Conservation (phyloP, 2,888 invertebrate species). For the Koerneria pararmatus region DNA sequence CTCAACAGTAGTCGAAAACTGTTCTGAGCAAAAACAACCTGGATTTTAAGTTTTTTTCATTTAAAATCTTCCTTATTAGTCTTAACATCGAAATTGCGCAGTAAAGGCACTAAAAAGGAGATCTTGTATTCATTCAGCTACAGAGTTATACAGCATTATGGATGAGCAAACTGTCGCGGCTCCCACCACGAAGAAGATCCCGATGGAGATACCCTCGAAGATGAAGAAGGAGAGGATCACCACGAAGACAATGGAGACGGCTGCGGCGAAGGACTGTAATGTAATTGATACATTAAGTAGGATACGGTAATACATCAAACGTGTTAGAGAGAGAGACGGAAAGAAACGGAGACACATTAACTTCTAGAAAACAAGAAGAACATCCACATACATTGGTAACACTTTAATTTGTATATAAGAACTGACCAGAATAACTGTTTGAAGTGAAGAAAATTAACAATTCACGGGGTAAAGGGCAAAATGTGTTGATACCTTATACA, state of each 20-base stretch:
- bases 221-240: slow-evolving; percentile 50
- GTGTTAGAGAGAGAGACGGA: too few relatives aligned
- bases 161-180: slow-evolving; percentile 53
- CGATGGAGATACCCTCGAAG: slow-evolving; percentile 48
- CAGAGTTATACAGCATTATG: slow-evolving; percentile 59
- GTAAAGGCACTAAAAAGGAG: neutral
- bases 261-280: slow-evolving; percentile 55
- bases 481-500: slow-evolving; percentile 46
- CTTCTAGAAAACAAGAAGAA: neutral
- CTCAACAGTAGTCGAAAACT: too few relatives aligned
- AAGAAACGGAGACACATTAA: neutral
- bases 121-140: slow-evolving; percentile 37
- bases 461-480: too few relatives aligned
- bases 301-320: too few relatives aligned
- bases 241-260: slow-evolving; percentile 56
- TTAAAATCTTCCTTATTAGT: too few relatives aligned
- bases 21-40: too few relatives aligned
- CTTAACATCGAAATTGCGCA: too few relatives aligned
- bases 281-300: neutral
- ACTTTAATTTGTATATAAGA: too few relatives aligned
- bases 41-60: too few relatives aligned
- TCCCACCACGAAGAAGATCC: slow-evolving; percentile 55
- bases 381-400: too few relatives aligned
- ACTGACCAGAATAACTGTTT: too few relatives aligned
- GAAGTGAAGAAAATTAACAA: too few relatives aligned